Base-by-base conservation (phyloP, 2,797 vertebrate genomes). In the Poecilia gillii region DNA sequence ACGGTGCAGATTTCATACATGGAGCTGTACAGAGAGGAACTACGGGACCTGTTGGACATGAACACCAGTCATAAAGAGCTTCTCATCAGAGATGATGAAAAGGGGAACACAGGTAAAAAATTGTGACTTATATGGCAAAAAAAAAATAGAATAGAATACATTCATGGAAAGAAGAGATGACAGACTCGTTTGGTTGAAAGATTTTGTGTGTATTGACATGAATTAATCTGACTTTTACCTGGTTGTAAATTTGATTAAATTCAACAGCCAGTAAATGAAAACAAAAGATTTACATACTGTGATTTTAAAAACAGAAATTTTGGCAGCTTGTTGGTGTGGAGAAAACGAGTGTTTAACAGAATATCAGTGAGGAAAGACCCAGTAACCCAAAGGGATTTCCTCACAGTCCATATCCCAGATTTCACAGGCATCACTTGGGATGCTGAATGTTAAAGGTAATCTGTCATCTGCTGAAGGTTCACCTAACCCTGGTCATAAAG, bases 21-120 rank as follows among this genome's bases (percentile, higher is more conserved):
- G 87, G 97, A 98, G 91, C 94, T 98, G 14, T 97, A 98, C 90
- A 97, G 88, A 81, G 97, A 99, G 91, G 97, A 97, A 72, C 95
- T 98, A 45, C 78, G 96, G 85, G 98, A 99, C 90, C 94, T 99
- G 78, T 84, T 98, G 87, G 96, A 98, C 86, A 88, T 96, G 77
- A 95, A 96, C 80, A 96, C 95, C 1, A 91, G 90, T 55, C 90
- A 94, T 76, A 98, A 97, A 90, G 95, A 96, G 45, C 92, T 99
- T 75, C 96, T 96, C 68, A 97, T 99, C 82, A 93, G 97, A 92
- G 97, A 98, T 87, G 97, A 99, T 83, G 95, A 97, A 68, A 97
- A 95, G 76, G 97, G 97, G 82, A 97, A 97, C 90, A 98, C 97
- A 68, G 97, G 98, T 98, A 85, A 85, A 39, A 84, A 84, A 33